These are phyloP conservation scores for Phyllotis vaccarum DNA, from an alignment of 2,797 vertebrate species.

Conservation along the genomic window DNA sequence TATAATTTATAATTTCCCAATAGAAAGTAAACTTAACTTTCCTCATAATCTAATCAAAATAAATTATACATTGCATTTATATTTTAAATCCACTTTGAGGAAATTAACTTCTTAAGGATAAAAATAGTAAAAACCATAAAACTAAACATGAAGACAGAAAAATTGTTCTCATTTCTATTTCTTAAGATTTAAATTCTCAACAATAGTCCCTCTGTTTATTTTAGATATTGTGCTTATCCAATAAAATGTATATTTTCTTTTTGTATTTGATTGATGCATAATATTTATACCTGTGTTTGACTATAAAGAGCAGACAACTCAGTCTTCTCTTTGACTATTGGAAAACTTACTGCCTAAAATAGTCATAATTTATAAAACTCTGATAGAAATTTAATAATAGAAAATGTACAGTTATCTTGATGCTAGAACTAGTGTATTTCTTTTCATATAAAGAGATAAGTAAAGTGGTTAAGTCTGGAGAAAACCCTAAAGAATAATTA, in stretches of 20 bases:
- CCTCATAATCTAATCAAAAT: conserved; percentile 10
- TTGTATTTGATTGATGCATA: neutral
- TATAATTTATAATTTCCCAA: conserved; percentile 6
- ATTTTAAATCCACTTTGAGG: conserved; percentile 37
- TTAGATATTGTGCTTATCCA: neutral
- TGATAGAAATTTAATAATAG: neutral
- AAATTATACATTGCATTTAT: neutral
- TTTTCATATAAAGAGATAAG: neutral
- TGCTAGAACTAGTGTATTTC: neutral
- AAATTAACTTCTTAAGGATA: neutral
- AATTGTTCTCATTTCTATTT: conserved; percentile 11
- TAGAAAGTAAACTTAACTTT: conserved; percentile 13
- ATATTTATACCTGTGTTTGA: neutral
- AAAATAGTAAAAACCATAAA: neutral
- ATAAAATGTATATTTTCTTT: neutral
- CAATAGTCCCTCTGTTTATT: neutral
- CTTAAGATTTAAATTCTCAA: conserved; percentile 32
- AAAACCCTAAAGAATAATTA: neutral
- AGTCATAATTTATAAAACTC: neutral
- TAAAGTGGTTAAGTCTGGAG: neutral
- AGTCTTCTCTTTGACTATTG: neutral
- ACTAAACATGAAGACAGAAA: neutral
- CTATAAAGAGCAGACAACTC: neutral
- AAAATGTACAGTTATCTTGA: neutral
- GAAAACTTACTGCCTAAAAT: conserved; percentile 21